Evolutionary conservation across 2,113 vertebrate species (phyloP).

Genomic region (Plecotus auritus): DNA sequence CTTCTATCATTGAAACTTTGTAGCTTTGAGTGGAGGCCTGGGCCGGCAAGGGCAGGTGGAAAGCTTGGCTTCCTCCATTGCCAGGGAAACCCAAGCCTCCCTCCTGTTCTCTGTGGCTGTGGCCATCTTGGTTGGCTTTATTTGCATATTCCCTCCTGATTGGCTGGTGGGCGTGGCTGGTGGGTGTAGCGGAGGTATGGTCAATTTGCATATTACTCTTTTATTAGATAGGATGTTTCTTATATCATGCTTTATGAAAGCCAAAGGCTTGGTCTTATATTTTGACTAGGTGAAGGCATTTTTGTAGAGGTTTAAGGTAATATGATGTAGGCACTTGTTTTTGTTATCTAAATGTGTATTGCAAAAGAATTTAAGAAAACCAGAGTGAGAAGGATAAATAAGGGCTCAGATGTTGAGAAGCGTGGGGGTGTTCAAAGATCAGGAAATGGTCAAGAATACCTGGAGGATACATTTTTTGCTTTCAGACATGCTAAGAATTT

Average conservation of each 20-base stretch:
- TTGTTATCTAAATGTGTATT: conserved; percentile 24
- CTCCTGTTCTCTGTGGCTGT: too few relatives aligned
- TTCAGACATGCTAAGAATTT: conserved; percentile 33
- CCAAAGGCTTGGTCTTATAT: background rate
- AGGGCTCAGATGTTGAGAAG: conserved; percentile 7
- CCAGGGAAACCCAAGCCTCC: too few relatives aligned
- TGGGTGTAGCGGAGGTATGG: too few relatives aligned
- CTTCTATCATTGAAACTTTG: too few relatives aligned
- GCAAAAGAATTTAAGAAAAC: conserved; percentile 38
- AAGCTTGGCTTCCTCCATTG: too few relatives aligned
- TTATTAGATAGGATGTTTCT: too few relatives aligned
- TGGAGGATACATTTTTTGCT: background rate
- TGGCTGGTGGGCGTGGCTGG: too few relatives aligned
- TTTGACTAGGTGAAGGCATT: background rate
- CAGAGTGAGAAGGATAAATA: background rate
- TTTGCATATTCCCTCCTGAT: too few relatives aligned
- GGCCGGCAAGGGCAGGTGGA: too few relatives aligned
- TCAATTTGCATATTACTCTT: too few relatives aligned
- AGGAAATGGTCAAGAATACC: conserved; percentile 23
- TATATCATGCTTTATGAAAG: background rate
- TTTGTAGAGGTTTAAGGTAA: conserved; percentile 23
- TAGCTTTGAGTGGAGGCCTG: too few relatives aligned
- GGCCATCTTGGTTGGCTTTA: too few relatives aligned
- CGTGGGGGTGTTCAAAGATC: background rate
- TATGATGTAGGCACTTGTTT: background rate